Conservation (phyloP, 2,113 vertebrate genomes). For the Hyperoodon ampullatus region DNA sequence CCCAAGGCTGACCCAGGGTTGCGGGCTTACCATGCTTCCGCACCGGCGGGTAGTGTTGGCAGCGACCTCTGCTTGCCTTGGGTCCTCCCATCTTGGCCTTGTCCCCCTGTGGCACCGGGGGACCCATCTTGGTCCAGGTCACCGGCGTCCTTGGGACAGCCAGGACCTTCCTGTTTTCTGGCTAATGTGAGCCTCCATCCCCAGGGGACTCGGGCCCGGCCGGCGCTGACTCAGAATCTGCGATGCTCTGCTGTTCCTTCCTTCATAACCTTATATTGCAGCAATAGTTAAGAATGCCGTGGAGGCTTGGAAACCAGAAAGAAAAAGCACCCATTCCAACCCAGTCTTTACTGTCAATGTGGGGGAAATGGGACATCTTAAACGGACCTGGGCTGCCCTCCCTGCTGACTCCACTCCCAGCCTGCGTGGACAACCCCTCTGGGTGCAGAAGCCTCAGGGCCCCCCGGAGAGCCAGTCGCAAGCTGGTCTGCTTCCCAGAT, state of each 20-base stretch:
- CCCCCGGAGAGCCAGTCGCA: fast-evolving
- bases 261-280: neutral
- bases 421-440: neutral
- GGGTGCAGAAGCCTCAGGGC: neutral
- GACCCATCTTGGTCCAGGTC: neutral
- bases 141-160: neutral
- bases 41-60: neutral
- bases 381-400: neutral
- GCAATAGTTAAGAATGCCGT: fast-evolving
- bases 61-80: neutral
- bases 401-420: fast-evolving
- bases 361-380: no score
- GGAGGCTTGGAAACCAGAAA: neutral
- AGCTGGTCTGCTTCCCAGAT: neutral
- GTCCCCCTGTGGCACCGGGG: fast-evolving
- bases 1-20: neutral
- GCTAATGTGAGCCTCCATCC: no score
- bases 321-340: neutral
- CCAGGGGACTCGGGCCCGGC: no score
- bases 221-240: neutral
- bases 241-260: fast-evolving
- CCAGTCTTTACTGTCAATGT: fast-evolving
- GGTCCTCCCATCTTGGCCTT: neutral
- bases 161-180: neutral
- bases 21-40: fast-evolving